Percentiles rank a stretch among this genome's conserved stretches.
Evolutionary conservation across 2,888 invertebrate species (phyloP).

Genomic region (Smittia sp.): DNA sequence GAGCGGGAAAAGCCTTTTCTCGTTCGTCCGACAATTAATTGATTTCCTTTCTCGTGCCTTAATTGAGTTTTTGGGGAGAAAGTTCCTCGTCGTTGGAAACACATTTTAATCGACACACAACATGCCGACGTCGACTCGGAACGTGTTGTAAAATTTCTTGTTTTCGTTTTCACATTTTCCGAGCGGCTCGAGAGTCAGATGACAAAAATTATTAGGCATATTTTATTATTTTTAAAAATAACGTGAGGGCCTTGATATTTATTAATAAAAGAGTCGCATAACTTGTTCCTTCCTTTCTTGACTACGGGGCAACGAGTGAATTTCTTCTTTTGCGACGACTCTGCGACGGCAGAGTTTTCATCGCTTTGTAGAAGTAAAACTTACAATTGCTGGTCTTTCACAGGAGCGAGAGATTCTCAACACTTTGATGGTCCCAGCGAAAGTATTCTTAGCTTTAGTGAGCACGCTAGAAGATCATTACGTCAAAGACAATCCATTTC

Average conservation of each 20-base stretch:
- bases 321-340: neutral
- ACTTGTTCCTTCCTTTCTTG: neutral
- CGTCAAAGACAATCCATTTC: slow-evolving; percentile 96
- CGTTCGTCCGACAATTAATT: neutral
- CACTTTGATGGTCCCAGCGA: slow-evolving; percentile 89
- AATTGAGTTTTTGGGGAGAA: no score
- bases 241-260: neutral
- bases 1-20: no score
- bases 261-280: neutral
- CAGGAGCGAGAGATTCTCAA: slow-evolving; percentile 82
- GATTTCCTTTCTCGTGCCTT: neutral
- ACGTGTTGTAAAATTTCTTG: no score
- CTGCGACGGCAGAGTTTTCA: neutral
- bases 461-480: slow-evolving; percentile 98
- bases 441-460: slow-evolving; percentile 93
- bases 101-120: no score
- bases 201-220: slow-evolving; percentile 6
- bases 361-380: neutral
- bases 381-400: slow-evolving; percentile 42
- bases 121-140: no score
- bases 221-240: slow-evolving; percentile 5
- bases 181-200: neutral
- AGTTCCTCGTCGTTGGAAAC: no score
- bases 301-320: neutral
- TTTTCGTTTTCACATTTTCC: no score